Conservation (phyloP, 2,113 vertebrate genomes). For the Thermophis baileyi region DNA sequence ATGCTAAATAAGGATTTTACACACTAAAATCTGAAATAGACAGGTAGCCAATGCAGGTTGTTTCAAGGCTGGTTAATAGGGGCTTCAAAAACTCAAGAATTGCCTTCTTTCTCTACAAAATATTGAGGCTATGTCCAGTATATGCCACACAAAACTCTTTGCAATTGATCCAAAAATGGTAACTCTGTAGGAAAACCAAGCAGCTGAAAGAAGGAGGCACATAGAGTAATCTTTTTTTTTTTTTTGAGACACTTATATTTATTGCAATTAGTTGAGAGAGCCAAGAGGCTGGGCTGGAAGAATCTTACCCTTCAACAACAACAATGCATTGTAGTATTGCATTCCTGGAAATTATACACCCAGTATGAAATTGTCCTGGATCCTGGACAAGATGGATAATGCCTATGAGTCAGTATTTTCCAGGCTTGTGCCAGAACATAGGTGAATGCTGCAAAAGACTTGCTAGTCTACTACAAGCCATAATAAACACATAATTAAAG, state of each 20-base stretch:
- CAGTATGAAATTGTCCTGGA: conserved; percentile 2
- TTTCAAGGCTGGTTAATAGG: background rate
- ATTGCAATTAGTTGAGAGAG: background rate
- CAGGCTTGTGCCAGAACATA: background rate
- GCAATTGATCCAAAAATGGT: background rate
- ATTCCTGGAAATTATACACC: conserved; percentile 7
- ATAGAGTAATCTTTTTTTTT: background rate
- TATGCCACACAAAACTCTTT: background rate
- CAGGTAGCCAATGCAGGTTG: background rate
- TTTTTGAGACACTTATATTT: background rate
- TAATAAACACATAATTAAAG: background rate
- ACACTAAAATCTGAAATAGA: background rate
- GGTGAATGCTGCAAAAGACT: background rate
- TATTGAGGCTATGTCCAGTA: background rate
- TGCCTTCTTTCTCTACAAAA: background rate
- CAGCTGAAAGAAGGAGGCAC: background rate
- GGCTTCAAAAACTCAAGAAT: background rate
- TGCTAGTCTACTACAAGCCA: background rate
- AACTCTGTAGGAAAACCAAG: background rate
- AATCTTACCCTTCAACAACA: background rate
- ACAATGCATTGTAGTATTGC: background rate
- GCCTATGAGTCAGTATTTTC: background rate
- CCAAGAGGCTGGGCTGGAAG: background rate
- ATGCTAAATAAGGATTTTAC: background rate
- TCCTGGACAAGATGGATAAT: background rate